These are phyloP conservation scores for Anas platyrhynchos DNA, from an alignment of 2,113 vertebrate species.

Conservation along the genomic window DNA sequence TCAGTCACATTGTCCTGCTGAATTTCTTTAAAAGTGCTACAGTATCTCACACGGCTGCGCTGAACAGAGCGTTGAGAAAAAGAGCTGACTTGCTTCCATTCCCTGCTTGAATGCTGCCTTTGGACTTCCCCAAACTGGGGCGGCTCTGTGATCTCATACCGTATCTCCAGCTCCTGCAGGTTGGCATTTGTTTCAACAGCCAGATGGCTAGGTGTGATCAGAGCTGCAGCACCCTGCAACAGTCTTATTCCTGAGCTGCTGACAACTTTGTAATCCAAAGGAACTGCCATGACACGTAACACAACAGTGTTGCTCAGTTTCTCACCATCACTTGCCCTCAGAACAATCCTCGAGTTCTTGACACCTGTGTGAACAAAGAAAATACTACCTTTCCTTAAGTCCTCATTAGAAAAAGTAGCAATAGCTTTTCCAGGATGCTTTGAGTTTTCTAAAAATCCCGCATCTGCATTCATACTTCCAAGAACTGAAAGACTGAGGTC, in stretches of 20 bases:
- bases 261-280: constrained; percentile 82
- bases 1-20: constrained; percentile 80
- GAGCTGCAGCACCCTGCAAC: constrained; percentile 76
- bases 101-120: constrained; percentile 74
- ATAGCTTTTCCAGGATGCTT: constrained; percentile 77
- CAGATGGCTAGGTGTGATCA: constrained; percentile 81
- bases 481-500: constrained; percentile 84
- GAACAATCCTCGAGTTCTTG: constrained; percentile 86
- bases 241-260: constrained; percentile 82
- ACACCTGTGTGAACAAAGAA: constrained; percentile 85
- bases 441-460: constrained; percentile 87
- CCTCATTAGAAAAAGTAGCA: constrained; percentile 79
- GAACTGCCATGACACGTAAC: constrained; percentile 83
- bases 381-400: constrained; percentile 81
- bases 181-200: constrained; percentile 83
- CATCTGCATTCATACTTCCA: constrained; percentile 84
- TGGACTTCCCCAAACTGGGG: constrained; percentile 87
- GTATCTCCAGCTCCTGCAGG: constrained; percentile 78
- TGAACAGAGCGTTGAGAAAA: constrained; percentile 87
- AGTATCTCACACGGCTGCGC: constrained; percentile 78
- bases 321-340: constrained; percentile 89
- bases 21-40: constrained; percentile 80
- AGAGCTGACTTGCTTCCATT: constrained; percentile 81
- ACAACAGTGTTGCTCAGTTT: constrained; percentile 91
- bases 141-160: constrained; percentile 78